Evolutionary conservation across 2,797 vertebrate species (phyloP), one percentile per base, ranked within the genome.

Genomic region (Holocentrus rufus): DNA sequence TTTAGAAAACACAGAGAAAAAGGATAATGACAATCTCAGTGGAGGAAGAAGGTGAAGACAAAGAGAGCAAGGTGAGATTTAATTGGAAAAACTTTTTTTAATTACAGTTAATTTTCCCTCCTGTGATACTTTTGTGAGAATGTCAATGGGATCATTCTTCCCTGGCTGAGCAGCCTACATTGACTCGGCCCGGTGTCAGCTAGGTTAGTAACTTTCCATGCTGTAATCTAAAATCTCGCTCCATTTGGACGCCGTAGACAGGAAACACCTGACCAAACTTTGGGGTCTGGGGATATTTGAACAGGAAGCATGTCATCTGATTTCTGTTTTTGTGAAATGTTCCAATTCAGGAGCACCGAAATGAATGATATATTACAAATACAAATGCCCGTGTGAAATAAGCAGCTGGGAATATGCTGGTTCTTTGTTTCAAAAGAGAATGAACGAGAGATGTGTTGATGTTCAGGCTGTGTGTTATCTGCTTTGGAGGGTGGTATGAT

Each of bases 261-360:
- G 49, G 52, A 42, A 46, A 54, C 55, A 65, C 56, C 39, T 66
- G 46, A 77, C 22, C 58, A 61, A 52, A 9, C 42, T 39, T 42
- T 68, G 25, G 62, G 36, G 36, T 52, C 8, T 58, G 34, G 18
- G 23, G 1, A 2, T 42, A 55, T 65, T 46, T 55, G 0, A 58
- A 44, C 36, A 34, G 52, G 58, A 77, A 76, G 23, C 52, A 14
- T 9, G 75, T 44, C 57, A 22, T 34, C 13, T 44, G 13, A 42
- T 76, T 20, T 77, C 54, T 77, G 15, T 17, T 59, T 7, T 55
- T 34, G 18, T 83, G 6, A 63, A 54, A 46, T 22, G 18, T 9
- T 58, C 15, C 23, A 49, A 4, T 25, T 68, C 54, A 36, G 27
- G 44, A 46, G 39, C 15, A 13, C 44, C 5, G 44, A 46, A 52